A percentile compares a stretch with the other conserved stretches of the same genome.
phyloP scores from a whole-genome alignment of 2,797 vertebrate genomes.

The Sebastes nivosus region DNA sequence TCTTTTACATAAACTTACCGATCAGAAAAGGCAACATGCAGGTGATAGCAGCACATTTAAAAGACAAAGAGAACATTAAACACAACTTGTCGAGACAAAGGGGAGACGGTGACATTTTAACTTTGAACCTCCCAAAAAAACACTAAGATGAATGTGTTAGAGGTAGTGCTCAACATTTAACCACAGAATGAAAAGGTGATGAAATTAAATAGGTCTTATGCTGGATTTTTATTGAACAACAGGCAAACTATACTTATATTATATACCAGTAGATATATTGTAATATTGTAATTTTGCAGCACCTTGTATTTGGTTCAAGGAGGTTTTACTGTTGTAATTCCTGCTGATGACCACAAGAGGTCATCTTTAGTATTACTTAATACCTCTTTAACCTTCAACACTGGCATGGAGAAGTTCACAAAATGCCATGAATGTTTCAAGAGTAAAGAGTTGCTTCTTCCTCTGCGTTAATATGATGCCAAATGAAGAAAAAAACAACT shows the following conservation, averaged over 20 bases:
- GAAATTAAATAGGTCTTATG: not conserved
- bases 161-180: conserved; percentile 47
- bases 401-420: not conserved
- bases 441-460: not conserved
- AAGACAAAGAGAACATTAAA: conserved; percentile 49
- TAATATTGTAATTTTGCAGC: not conserved
- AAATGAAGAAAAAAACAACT: not conserved
- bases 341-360: not conserved
- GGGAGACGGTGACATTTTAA: not conserved
- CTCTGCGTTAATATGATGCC: not conserved
- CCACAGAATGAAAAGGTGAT: conserved; percentile 8
- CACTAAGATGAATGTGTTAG: conserved; percentile 4
- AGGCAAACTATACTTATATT: not conserved
- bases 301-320: not conserved
- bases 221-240: conserved; percentile 14
- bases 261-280: not conserved
- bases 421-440: not conserved
- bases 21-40: conserved; percentile 81
- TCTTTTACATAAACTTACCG: conserved; percentile 42
- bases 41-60: conserved; percentile 74
- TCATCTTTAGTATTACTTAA: not conserved
- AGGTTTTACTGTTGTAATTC: not conserved
- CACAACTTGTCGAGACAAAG: conserved; percentile 24
- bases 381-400: not conserved
- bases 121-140: conserved; percentile 1